Percentiles rank a stretch among this genome's conserved stretches.
phyloP scores from a whole-genome alignment of 2,113 vertebrate genomes.

The Paedocypris sp. region DNA sequence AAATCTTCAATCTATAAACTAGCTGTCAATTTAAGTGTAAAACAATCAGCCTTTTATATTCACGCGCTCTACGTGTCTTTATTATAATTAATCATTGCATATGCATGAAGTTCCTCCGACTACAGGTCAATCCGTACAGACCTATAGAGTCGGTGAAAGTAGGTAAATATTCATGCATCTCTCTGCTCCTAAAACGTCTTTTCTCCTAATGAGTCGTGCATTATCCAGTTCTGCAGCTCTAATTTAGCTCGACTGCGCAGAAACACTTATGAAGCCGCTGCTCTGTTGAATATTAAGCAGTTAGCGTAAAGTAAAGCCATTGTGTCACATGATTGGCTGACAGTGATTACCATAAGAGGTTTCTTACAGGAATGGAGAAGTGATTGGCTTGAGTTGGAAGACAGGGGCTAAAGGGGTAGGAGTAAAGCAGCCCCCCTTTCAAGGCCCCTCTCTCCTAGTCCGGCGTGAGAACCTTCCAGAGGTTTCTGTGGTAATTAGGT shows the following conservation, averaged over 20 bases:
- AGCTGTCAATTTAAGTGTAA: no score
- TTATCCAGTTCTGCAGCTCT: conserved; percentile 25
- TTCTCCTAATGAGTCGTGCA: conserved; percentile 15
- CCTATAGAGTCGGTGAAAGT: no score
- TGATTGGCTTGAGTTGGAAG: conserved; percentile 35
- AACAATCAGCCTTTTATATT: no score
- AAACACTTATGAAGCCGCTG: conserved; percentile 11
- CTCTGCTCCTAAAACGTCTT: background rate
- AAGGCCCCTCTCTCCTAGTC: conserved; percentile 27
- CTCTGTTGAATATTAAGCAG: conserved; percentile 24
- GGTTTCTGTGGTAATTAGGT: conserved; percentile 37
- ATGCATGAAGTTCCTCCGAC: background rate
- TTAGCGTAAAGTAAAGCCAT: conserved; percentile 37
- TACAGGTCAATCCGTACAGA: no score
- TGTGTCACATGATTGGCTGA: conserved; percentile 43
- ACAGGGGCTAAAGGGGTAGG: conserved; percentile 35
- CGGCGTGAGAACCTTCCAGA: conserved; percentile 39
- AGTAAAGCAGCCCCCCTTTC: conserved; percentile 29
- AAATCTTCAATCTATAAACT: no score
- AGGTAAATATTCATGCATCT: background rate
- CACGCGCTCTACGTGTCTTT: background rate
- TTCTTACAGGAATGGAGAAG: conserved; percentile 41
- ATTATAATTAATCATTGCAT: background rate
- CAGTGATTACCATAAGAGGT: conserved; percentile 43
- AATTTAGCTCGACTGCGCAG: no score